Evolutionary conservation across 2,888 invertebrate genomes (phyloP).

Genomic region (Calameuta idolon): DNA sequence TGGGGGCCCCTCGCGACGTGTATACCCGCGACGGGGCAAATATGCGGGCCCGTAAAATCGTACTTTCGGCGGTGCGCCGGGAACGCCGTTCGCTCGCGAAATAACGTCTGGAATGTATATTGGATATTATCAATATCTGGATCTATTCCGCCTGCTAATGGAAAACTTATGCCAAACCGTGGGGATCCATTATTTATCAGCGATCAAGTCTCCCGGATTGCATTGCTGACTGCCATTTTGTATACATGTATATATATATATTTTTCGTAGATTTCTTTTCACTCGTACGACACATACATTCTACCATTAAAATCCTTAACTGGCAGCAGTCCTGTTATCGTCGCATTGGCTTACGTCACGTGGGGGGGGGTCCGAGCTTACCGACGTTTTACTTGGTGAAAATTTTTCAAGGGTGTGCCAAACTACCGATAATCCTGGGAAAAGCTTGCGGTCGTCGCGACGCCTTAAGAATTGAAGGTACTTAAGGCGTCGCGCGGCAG

Average conservation of each 20-base stretch:
- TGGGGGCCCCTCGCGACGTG: slow-evolving; percentile 7
- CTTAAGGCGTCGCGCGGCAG: background rate
- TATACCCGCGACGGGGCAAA: background rate
- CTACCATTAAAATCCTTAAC: slow-evolving; percentile 9
- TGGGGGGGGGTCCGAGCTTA: background rate
- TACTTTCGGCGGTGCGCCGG: slow-evolving; percentile 15
- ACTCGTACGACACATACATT: background rate
- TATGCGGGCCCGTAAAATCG: slow-evolving; percentile 7
- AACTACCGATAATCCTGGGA: background rate
- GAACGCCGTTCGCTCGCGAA: slow-evolving; percentile 1
- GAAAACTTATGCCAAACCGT: slow-evolving; percentile 59
- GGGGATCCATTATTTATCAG: slow-evolving; percentile 51
- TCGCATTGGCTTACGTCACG: background rate
- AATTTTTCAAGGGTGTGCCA: background rate
- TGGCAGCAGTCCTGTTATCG: background rate
- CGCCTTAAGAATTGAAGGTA: background rate
- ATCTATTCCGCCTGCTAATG: slow-evolving; percentile 54
- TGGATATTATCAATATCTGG: slow-evolving; percentile 57
- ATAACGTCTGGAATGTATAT: slow-evolving; percentile 55
- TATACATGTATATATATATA: slow-evolving; percentile 30
- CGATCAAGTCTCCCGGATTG: slow-evolving; percentile 28
- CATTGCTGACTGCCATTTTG: slow-evolving; percentile 29
- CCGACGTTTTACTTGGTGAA: background rate
- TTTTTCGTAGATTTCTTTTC: slow-evolving; percentile 23
- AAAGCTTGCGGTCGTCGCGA: background rate